These are phyloP conservation scores for Beris chalybata DNA, from an alignment of 2,888 invertebrate species.

Conservation along the genomic window DNA sequence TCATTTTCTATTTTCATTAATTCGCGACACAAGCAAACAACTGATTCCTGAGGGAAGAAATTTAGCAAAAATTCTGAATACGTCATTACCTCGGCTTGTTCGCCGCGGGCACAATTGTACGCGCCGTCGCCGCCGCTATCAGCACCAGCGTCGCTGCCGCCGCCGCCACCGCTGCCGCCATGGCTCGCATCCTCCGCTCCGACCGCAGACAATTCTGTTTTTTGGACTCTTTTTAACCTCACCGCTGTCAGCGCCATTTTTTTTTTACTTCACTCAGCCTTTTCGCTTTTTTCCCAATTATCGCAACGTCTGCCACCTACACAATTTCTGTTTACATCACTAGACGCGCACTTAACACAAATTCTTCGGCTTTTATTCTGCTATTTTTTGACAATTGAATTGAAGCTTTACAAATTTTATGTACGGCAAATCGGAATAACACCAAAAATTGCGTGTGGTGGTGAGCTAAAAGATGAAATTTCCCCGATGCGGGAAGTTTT, in stretches of 20 bases:
- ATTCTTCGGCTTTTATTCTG: too few relatives aligned
- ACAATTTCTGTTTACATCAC: conserved; percentile 13
- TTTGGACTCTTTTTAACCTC: conserved; percentile 38
- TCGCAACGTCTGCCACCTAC: neutral
- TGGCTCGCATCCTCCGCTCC: conserved; percentile 14
- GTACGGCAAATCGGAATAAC: conserved; percentile 16
- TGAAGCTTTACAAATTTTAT: conserved; percentile 17
- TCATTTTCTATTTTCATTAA: too few relatives aligned
- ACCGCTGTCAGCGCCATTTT: conserved; percentile 41
- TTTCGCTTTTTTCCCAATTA: conserved; percentile 1
- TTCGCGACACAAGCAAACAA: too few relatives aligned
- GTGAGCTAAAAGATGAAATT: too few relatives aligned
- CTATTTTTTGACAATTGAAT: neutral
- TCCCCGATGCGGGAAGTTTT: too few relatives aligned
- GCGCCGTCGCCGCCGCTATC: conserved; percentile 34
- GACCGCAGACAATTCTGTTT: conserved; percentile 3
- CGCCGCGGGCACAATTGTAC: conserved; percentile 1
- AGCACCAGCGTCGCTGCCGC: conserved; percentile 28
- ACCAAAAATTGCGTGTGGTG: conserved; percentile 19
- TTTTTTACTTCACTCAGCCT: conserved; percentile 8
- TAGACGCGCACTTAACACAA: neutral
- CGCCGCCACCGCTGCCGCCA: conserved; percentile 26
- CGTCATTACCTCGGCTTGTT: conserved; percentile 26
- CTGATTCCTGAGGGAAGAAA: too few relatives aligned
- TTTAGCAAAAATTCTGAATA: neutral